These are phyloP conservation scores for Formicarius rufipectus DNA, from an alignment of 2,113 vertebrate genomes.

Conservation along the genomic window DNA sequence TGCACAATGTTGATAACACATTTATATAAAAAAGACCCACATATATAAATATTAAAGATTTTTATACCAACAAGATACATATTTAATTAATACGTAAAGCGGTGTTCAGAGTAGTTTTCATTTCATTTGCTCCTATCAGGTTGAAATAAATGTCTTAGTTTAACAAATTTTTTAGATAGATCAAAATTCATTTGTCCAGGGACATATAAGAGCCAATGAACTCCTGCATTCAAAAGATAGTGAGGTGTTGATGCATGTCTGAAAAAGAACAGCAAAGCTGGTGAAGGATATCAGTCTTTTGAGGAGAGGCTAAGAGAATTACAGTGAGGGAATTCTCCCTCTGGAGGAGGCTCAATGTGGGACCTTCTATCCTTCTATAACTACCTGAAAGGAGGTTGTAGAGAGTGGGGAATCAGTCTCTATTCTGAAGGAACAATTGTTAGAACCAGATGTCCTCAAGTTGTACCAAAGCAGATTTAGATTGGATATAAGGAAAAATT, in stretches of 20 bases:
- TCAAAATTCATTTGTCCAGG: neutral
- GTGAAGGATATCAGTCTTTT: neutral
- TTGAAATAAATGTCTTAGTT: neutral
- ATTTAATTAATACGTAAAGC: neutral
- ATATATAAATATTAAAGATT: neutral
- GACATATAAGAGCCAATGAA: neutral
- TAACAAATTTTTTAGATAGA: neutral
- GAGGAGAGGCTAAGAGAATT: neutral
- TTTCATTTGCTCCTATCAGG: neutral
- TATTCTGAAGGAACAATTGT: neutral
- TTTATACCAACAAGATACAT: neutral
- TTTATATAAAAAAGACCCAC: neutral
- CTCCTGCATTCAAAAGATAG: neutral
- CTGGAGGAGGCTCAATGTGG: neutral
- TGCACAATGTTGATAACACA: neutral
- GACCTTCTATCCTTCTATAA: neutral
- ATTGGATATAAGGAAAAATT: neutral
- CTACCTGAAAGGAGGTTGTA: neutral
- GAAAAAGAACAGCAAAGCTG: neutral
- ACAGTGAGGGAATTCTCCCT: neutral
- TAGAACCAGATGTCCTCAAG: neutral
- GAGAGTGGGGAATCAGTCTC: neutral
- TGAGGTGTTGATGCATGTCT: neutral
- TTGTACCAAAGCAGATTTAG: neutral
- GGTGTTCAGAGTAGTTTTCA: neutral